Evolutionary conservation across 2,113 vertebrate genomes (phyloP).

Genomic region (Chamaea fasciata): DNA sequence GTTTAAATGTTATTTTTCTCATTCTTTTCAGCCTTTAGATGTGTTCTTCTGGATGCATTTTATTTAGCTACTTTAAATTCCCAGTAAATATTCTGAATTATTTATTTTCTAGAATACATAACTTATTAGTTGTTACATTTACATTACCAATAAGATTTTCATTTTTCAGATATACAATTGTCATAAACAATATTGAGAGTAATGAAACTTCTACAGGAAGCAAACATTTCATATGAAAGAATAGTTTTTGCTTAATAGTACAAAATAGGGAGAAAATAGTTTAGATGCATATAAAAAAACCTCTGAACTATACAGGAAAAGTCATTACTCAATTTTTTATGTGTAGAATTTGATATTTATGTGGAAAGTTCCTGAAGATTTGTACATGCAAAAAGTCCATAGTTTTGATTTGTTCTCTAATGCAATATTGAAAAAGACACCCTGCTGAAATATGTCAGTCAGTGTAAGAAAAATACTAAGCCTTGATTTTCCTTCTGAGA

Average conservation of each 20-base stretch:
- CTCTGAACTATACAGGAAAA: not conserved
- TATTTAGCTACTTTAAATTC: not conserved
- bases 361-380: not conserved
- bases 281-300: not conserved
- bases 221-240: not conserved
- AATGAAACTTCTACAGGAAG: not conserved
- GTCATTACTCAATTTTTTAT: not conserved
- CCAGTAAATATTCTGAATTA: not conserved
- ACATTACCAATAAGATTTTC: not conserved
- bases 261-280: not conserved
- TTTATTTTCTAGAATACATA: not conserved
- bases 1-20: not conserved
- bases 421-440: not conserved
- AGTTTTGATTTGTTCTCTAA: slow-evolving; percentile 4
- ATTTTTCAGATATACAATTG: not conserved
- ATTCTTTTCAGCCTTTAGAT: not conserved
- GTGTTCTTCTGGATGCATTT: not conserved
- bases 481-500: not conserved
- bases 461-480: not conserved
- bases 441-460: not conserved
- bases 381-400: not conserved
- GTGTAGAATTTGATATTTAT: not conserved
- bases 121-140: not conserved
- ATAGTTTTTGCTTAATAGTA: not conserved
- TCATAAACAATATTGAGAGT: rapidly evolving